These are phyloP conservation scores for Aeoliscus strigatus DNA, from an alignment of 2,797 vertebrate species.

Conservation along the genomic window DNA sequence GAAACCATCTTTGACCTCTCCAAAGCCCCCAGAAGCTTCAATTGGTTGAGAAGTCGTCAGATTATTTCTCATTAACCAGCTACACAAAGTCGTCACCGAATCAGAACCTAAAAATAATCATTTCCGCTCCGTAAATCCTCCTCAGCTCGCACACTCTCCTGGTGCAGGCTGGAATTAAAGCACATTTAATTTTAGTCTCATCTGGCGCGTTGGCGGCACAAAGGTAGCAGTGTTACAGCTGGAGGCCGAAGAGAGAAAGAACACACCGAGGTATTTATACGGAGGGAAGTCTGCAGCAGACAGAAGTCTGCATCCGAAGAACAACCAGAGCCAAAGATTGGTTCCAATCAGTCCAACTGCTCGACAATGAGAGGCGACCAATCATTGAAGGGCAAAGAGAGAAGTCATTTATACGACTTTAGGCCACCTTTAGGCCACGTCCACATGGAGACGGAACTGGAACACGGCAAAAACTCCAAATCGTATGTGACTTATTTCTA, in stretches of 20 bases:
- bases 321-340: too few relatives aligned
- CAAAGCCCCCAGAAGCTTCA: background rate
- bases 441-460: too few relatives aligned
- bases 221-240: constrained; percentile 67
- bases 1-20: too few relatives aligned
- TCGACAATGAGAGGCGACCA: too few relatives aligned
- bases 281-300: constrained; percentile 17
- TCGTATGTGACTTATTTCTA: too few relatives aligned
- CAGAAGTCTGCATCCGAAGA: too few relatives aligned
- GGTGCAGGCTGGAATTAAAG: constrained; percentile 53
- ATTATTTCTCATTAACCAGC: constrained; percentile 26
- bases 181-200: constrained; percentile 66
- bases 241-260: constrained; percentile 27
- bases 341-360: too few relatives aligned
- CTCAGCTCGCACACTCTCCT: constrained; percentile 26
- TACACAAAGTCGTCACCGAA: constrained; percentile 18
- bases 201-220: constrained; percentile 56
- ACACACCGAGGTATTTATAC: constrained; percentile 53
- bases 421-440: too few relatives aligned
- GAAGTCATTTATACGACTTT: too few relatives aligned
- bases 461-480: too few relatives aligned
- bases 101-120: constrained; percentile 35
- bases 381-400: too few relatives aligned
- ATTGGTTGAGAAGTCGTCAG: background rate
- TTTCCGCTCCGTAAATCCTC: constrained; percentile 44